Evolutionary conservation across 2,113 vertebrate species (phyloP).

Genomic region (Oriolus oriolus): DNA sequence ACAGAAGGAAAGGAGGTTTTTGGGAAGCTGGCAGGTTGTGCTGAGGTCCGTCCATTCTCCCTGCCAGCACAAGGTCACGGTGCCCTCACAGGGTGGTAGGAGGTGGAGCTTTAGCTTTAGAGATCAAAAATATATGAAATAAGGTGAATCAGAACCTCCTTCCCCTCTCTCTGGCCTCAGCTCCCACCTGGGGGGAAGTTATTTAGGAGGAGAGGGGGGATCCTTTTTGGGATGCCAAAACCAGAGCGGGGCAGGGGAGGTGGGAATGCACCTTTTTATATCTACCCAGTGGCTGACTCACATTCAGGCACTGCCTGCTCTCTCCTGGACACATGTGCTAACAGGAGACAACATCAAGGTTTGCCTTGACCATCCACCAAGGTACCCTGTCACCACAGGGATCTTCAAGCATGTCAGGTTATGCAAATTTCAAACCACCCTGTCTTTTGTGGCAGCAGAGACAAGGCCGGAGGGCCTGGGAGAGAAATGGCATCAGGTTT

Average conservation of each 20-base stretch:
- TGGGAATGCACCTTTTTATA: not conserved
- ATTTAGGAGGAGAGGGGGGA: not conserved
- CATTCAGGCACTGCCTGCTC: not conserved
- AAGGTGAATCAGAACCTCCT: not conserved
- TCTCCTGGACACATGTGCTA: not conserved
- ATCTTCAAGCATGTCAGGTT: not conserved
- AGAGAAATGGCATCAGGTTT: not conserved
- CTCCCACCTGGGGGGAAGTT: not conserved
- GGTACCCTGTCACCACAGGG: not conserved
- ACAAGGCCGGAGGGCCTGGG: not conserved
- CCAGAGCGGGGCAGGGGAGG: not conserved
- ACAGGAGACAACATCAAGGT: not conserved
- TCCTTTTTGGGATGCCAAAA: not conserved
- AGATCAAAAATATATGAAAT: accelerated
- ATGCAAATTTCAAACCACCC: not conserved
- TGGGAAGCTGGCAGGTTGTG: not conserved
- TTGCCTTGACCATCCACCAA: not conserved
- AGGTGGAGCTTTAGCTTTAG: not conserved
- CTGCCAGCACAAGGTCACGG: accelerated
- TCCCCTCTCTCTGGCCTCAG: not conserved
- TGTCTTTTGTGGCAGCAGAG: not conserved
- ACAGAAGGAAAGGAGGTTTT: not conserved
- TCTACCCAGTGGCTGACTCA: not conserved
- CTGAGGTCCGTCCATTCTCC: not conserved
- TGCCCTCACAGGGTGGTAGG: not conserved